Evolutionary conservation across 2,797 vertebrate genomes (phyloP), one percentile per base, ranked within the genome.

Genomic region (Parotocinclus haroldoi): DNA sequence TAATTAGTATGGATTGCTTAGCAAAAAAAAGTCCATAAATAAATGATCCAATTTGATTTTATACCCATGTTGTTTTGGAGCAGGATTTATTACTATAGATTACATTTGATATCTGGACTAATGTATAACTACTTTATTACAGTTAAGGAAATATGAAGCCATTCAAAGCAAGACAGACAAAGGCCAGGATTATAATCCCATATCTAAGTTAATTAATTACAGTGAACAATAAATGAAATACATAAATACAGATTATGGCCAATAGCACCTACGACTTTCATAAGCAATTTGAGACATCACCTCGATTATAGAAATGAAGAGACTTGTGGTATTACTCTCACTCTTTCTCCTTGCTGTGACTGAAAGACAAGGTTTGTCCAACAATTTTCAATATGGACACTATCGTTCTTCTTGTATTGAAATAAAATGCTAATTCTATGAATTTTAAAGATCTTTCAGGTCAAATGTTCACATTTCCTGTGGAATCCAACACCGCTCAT

Each of bases 391-490:
- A 1, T 44, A 12, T 44, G 8, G 12, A 50, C 5, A 52, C 1
- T 1, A 40, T 40, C 10, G 0, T 17, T 8, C 14, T 63, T 44
- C 27, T 27, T 2, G 27, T 27, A 16, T 10, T 60, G 18, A 14
- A 11, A 45, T 48, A n/a, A 10, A 12, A 9, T 27, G 9, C 5
- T 14, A 38, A 18, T 2, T 14, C 9, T 50, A 10, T 50, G 9
- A 3, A 50, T 11, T 12, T n/a, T 64, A 5, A 50, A 72, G 69
- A 72, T 55, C 63, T 72, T 17, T 48, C 69, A 54, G 56, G 63
- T 40, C 53, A 72, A 60, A 60, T 64, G 49, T 66, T 66, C 50
- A 55, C 50, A 3, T 72, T 72, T 16, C 69, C 69, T 5, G 50
- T 49, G 49, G 40, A 14, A 13, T 66, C 69, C 36, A 40, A 48